Conservation (phyloP, 2,888 invertebrate genomes). For the Aromia moschata region DNA sequence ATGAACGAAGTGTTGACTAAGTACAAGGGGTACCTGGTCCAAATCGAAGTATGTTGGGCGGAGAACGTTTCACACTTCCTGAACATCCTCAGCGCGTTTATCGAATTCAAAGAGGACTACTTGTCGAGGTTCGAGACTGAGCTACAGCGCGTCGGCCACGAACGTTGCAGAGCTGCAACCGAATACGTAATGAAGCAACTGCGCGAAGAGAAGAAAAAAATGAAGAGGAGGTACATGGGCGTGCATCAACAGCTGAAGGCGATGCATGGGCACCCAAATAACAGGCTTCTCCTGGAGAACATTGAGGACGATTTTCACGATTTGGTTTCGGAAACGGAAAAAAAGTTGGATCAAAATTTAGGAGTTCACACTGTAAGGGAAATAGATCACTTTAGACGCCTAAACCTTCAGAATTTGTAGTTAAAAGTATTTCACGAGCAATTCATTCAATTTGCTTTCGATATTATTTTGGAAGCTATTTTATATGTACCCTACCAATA, state of each 20-base stretch:
- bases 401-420: too few relatives aligned
- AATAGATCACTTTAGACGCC: background rate
- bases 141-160: constrained; percentile 16
- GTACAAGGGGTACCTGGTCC: constrained; percentile 49
- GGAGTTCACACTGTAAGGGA: constrained; percentile 23
- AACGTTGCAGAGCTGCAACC: background rate
- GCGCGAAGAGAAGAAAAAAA: constrained; percentile 24
- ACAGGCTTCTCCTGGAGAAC: constrained; percentile 45
- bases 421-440: too few relatives aligned
- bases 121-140: constrained; percentile 16
- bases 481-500: too few relatives aligned
- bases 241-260: constrained; percentile 51
- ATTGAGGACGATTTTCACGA: constrained; percentile 43
- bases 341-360: constrained; percentile 15
- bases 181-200: constrained; percentile 20
- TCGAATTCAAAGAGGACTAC: constrained; percentile 29
- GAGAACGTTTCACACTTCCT: constrained; percentile 41
- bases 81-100: constrained; percentile 28
- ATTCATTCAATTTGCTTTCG: too few relatives aligned
- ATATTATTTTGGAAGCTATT: too few relatives aligned
- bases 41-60: constrained; percentile 53
- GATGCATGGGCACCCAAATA: constrained; percentile 53
- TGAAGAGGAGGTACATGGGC: constrained; percentile 29
- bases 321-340: constrained; percentile 35
- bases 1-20: constrained; percentile 48